phyloP scores from a whole-genome alignment of 2,113 vertebrate genomes.

The Colossoma macropomum region DNA sequence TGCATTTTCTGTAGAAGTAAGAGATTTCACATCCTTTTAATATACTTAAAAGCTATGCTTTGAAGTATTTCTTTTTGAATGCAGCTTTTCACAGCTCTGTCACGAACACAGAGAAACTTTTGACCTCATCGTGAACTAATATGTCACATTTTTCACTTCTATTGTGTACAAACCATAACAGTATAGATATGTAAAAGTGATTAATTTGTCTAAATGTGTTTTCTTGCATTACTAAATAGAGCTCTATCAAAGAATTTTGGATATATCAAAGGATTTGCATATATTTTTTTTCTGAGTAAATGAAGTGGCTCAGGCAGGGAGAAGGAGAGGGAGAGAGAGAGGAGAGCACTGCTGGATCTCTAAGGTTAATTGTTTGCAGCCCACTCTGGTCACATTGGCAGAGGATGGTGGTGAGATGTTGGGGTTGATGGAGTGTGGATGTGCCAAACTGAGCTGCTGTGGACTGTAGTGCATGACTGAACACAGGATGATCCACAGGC shows the following conservation, averaged over 20 bases:
- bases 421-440: constrained; percentile 31
- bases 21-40: too few relatives aligned
- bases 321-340: background rate
- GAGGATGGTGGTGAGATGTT: constrained; percentile 47
- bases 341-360: constrained; percentile 47
- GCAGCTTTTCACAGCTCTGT: background rate
- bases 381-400: constrained; percentile 53
- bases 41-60: too few relatives aligned
- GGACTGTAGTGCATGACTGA: constrained; percentile 63
- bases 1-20: too few relatives aligned
- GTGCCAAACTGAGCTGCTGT: constrained; percentile 59
- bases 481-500: constrained; percentile 45
- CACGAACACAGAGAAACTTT: background rate
- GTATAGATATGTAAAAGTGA: too few relatives aligned
- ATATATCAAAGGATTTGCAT: too few relatives aligned
- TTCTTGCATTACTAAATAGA: too few relatives aligned
- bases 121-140: background rate
- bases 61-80: too few relatives aligned
- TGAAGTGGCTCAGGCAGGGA: constrained; percentile 18
- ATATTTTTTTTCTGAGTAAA: too few relatives aligned
- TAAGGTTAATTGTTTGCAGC: constrained; percentile 65
- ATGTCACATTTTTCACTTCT: background rate
- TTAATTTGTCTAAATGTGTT: too few relatives aligned
- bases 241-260: too few relatives aligned
- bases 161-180: too few relatives aligned